Percentiles rank a stretch among this genome's conserved stretches.
phyloP scores from a whole-genome alignment of 2,113 vertebrate species.

The Pituophis catenifer region DNA sequence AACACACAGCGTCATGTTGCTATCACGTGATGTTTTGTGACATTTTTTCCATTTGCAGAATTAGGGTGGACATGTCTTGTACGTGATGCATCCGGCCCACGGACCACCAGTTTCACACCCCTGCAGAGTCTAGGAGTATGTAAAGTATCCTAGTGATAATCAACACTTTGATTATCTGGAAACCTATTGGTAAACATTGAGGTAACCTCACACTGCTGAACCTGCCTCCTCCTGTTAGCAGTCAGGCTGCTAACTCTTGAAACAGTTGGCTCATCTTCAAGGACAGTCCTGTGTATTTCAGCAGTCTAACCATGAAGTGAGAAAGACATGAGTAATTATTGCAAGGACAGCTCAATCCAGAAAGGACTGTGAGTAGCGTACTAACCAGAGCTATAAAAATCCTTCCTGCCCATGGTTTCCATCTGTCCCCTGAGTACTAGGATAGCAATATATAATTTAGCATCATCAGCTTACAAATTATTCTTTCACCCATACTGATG shows the following conservation, averaged over 20 bases:
- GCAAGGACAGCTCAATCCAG: neutral
- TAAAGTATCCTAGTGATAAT: neutral
- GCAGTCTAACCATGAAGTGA: neutral
- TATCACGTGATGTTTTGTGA: too few species aligned
- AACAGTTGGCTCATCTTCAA: neutral
- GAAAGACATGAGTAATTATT: neutral
- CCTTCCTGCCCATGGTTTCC: neutral
- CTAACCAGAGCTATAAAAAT: neutral
- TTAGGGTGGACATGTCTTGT: too few species aligned
- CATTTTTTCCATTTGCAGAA: too few species aligned
- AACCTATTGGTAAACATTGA: neutral
- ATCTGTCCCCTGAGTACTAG: neutral
- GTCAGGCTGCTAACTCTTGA: neutral
- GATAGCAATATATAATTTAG: neutral
- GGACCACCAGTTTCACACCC: too few species aligned
- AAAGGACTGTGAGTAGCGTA: neutral
- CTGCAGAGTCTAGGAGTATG: neutral
- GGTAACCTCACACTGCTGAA: neutral
- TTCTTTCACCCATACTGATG: neutral
- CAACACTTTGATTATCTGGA: neutral
- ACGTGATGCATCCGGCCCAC: accelerated
- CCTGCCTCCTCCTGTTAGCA: neutral
- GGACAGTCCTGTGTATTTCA: neutral
- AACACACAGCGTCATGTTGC: too few species aligned
- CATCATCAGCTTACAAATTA: neutral